Conservation (phyloP, 2,113 vertebrate species). For the Lamprologus ornatipinnis region DNA sequence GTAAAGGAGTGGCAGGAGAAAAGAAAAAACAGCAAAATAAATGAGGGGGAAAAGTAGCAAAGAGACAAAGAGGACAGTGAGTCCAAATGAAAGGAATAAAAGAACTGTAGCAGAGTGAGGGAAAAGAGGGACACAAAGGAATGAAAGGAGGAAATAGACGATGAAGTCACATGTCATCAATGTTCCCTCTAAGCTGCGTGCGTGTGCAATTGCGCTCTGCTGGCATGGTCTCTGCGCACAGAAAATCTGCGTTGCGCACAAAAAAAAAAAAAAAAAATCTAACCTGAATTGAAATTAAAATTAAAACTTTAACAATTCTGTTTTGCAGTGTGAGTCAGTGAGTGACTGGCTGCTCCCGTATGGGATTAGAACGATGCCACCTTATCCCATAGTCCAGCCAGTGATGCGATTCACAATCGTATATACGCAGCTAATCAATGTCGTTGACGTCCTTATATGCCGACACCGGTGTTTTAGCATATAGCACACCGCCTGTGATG, state of each 20-base stretch:
- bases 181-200: neutral
- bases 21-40: neutral
- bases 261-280: neutral
- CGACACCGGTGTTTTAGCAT: no score
- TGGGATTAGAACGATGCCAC: no score
- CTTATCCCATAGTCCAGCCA: neutral
- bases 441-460: no score
- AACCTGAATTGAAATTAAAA: neutral
- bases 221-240: neutral
- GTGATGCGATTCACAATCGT: neutral
- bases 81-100: neutral
- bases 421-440: no score
- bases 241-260: neutral
- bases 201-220: neutral
- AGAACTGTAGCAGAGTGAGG: neutral
- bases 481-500: no score
- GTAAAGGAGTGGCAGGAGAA: neutral
- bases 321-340: neutral
- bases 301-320: neutral
- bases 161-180: neutral
- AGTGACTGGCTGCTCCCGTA: neutral
- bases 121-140: neutral
- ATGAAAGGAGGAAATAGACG: neutral
- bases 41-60: neutral
- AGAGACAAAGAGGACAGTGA: neutral